phyloP scores from a whole-genome alignment of 1,140 invertebrate genomes.

The Parapsyche elsis region DNA sequence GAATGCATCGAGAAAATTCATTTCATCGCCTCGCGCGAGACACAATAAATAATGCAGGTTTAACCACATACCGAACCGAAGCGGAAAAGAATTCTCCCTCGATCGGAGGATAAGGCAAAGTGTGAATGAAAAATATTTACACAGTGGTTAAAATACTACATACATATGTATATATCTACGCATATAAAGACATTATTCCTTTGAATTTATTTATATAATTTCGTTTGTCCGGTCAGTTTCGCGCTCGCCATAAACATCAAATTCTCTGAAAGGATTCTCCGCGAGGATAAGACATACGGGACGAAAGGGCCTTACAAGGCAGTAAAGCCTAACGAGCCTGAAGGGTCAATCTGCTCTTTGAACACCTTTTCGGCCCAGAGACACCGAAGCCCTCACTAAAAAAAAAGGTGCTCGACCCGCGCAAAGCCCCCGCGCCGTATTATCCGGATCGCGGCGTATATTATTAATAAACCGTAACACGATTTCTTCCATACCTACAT shows the following conservation, averaged over 20 bases:
- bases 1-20: slow-evolving; percentile 26
- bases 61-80: background rate
- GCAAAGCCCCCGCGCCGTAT: slow-evolving; percentile 6
- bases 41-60: slow-evolving; percentile 30
- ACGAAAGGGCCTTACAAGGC: slow-evolving; percentile 10
- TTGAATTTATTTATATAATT: slow-evolving; percentile 18
- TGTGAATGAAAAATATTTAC: too few species aligned
- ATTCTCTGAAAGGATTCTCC: slow-evolving; percentile 1
- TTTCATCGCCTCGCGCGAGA: slow-evolving; percentile 13
- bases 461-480: slow-evolving; percentile 29
- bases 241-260: slow-evolving; percentile 5
- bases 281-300: slow-evolving; percentile 12
- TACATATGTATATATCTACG: too few species aligned
- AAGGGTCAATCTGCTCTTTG: slow-evolving; percentile 44
- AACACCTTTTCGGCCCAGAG: slow-evolving; percentile 20
- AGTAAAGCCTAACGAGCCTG: slow-evolving; percentile 44
- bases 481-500: slow-evolving; percentile 1
- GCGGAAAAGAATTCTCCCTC: background rate
- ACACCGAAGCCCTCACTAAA: background rate
- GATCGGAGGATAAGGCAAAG: too few species aligned
- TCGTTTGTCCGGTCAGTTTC: slow-evolving; percentile 1
- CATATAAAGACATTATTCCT: too few species aligned
- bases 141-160: too few species aligned
- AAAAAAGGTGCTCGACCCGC: background rate
- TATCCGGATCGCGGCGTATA: slow-evolving; percentile 10